These are phyloP conservation scores for Lacerta bilineata DNA, from an alignment of 2,797 vertebrate genomes.

Conservation along the genomic window DNA sequence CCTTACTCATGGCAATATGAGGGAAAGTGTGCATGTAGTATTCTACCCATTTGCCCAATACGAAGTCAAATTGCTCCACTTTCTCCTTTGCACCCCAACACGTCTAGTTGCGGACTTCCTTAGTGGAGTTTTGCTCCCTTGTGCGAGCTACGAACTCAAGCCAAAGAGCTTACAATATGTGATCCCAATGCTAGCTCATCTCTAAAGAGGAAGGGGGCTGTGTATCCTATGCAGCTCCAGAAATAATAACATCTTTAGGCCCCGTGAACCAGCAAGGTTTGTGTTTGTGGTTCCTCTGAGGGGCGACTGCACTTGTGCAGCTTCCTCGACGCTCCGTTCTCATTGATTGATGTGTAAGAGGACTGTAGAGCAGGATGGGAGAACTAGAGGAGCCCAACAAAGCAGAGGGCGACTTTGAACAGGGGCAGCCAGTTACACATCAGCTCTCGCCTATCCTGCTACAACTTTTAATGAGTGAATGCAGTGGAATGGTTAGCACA, in stretches of 20 bases:
- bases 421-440: no score
- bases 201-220: neutral
- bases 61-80: neutral
- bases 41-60: neutral
- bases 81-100: neutral
- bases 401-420: neutral
- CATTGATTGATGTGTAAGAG: no score
- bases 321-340: no score
- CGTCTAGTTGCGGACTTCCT: neutral
- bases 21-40: neutral
- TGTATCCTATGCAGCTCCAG: neutral
- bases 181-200: neutral
- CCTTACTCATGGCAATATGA: neutral
- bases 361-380: neutral
- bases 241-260: neutral
- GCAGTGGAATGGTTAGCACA: neutral
- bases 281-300: neutral
- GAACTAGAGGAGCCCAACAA: neutral
- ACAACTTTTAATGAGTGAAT: neutral
- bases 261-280: neutral
- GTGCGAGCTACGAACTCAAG: neutral
- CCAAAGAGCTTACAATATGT: neutral
- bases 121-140: conserved; percentile 15
- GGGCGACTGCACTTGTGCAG: neutral
- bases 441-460: neutral